Base-by-base conservation (phyloP, 2,797 vertebrate genomes). In the Mormyrops attenuatus region DNA sequence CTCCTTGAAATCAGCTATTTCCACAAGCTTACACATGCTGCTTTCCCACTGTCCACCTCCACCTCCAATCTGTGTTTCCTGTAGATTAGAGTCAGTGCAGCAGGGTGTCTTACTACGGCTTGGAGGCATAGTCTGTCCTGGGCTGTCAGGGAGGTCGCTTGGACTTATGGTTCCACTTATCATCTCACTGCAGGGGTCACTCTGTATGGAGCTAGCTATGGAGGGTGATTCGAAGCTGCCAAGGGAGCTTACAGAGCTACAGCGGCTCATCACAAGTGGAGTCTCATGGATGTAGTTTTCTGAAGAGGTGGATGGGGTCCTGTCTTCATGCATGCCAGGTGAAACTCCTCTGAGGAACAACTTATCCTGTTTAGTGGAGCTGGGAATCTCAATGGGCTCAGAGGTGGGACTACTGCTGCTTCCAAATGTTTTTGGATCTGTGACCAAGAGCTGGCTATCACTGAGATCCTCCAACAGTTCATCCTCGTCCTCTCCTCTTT, bases 281-380 rank as follows among this genome's bases (percentile, higher is more conserved):
- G 99, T 99, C 92, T 99, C 99, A n/a, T 99, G 99, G 90, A 99
- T 95, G 88, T 97, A 99, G 90, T 99, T 99, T 90, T 99, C 98
- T 0, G 98, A 99, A 5, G 99, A 99, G 92, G 98, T 99, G 0
- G 98, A 99, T 0, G 98, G 98, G 0, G 98, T 99, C 91, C 96
- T 94, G 90, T 99, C 98, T 73, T 98, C 97, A 26, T 95, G 95
- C 90, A 95, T 92, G 0, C 96, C 95, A 0, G 98, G 96, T 0
- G 96, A 97, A 5, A 93, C 90, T 2, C 92, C 95, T 87, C 96
- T 93, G 5, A 97, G 95, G 89, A 97, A 98, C 17, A 95, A 93
- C 69, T 97, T 97, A 91, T 98, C 97, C 0, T 92, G 92, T 90
- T 96, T 97, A n/a, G 91, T 57, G 0, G 96, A 91, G 26, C 95